These are phyloP conservation scores for Leucania comma DNA, from an alignment of 2,888 invertebrate species.

Conservation along the genomic window DNA sequence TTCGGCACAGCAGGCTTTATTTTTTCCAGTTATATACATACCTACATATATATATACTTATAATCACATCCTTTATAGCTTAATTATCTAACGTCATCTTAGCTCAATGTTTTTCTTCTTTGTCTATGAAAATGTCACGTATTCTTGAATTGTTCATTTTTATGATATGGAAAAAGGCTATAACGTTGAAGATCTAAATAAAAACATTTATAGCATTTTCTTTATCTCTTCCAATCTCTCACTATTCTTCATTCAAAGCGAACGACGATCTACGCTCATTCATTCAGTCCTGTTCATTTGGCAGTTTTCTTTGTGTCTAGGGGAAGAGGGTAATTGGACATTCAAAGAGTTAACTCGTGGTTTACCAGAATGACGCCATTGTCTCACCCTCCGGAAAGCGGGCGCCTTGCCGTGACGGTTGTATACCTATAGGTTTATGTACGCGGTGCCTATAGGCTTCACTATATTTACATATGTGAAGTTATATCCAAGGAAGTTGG, in stretches of 20 bases:
- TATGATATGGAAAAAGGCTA: no score
- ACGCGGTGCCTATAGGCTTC: neutral
- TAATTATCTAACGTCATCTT: no score
- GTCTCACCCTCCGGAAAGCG: constrained; percentile 39
- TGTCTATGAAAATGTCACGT: no score
- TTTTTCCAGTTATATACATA: no score
- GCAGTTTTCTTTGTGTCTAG: neutral
- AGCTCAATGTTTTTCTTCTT: no score
- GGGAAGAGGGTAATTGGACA: constrained; percentile 18
- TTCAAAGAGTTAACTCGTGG: constrained; percentile 35
- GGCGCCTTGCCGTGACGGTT: constrained; percentile 40
- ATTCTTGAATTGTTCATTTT: no score
- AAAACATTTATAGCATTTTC: neutral
- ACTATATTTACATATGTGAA: neutral
- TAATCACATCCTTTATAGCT: no score
- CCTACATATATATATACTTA: no score
- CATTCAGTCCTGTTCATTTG: neutral
- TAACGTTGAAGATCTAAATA: no score
- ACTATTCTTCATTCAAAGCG: neutral
- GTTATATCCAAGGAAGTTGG: constrained; percentile 4
- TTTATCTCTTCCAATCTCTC: no score
- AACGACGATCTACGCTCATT: neutral
- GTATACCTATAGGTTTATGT: constrained; percentile 1
- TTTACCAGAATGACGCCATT: constrained; percentile 27
- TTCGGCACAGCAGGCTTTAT: no score